Base-by-base conservation (phyloP, 2,797 vertebrate species). In the Acanthopagrus latus region DNA sequence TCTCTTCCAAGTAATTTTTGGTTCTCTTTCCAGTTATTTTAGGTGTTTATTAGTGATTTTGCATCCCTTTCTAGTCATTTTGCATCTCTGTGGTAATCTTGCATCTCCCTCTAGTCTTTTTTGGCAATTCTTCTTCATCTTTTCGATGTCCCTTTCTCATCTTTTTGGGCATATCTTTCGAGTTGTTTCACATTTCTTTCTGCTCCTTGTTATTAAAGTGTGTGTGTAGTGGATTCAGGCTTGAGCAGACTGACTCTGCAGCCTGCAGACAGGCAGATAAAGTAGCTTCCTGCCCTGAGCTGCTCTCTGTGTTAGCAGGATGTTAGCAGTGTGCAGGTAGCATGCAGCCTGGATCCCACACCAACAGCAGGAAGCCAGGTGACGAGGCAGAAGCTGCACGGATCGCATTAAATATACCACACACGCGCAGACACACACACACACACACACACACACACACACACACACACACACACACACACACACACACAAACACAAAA, bases 261-360 rank as follows among this genome's bases (percentile, higher is more conserved):
- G 62, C 25, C 69, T 83, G 81, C 74, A 60, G 18, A 20, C 20
- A 0, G 44, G 57, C 57, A 76, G 84, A 51, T 76, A 78, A 21
- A 73, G 80, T 66, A 46, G 78, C 86, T 88, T 88, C 84, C 88
- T 90, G 88, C 50, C 48, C 47, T 0, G 56, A 33, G 71, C 33
- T 9, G 46, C 69, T 13, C 38, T 47, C 27, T 14, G 43, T n/a
- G 59, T 65, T 43, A 47, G 70, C 78, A 81, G 86, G 78, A 18
- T 21, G 58, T 59, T 38, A 43, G 68, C 74, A 77, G 71, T 0
- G 38, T 82, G 83, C 72, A 81, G 70, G 74, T 58, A 79, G 70
- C 56, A 21, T 27, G 80, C 77, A 63, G 72, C 71, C 6, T 33
- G 68, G 63, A 78, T 81, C 56, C 70, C 71, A 56, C 21, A 2